Conservation (phyloP, 2,113 vertebrate species). For the Isurus oxyrinchus region DNA sequence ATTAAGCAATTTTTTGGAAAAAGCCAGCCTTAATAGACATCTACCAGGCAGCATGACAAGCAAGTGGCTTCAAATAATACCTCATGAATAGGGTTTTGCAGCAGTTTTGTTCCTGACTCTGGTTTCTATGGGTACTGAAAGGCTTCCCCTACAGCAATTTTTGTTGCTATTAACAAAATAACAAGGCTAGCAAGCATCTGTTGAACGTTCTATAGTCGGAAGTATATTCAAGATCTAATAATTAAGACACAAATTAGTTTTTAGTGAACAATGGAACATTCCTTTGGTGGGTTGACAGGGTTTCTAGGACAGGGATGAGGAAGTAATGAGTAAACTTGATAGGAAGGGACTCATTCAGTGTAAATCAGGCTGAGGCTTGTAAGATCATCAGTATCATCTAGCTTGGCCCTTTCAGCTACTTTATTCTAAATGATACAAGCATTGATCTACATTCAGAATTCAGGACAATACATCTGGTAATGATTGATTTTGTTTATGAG, state of each 20-base stretch:
- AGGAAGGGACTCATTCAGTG: neutral
- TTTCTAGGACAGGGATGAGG: neutral
- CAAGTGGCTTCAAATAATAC: neutral
- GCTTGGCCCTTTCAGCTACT: neutral
- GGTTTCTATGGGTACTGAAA: neutral
- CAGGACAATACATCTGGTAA: neutral
- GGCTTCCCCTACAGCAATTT: neutral
- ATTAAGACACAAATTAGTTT: neutral
- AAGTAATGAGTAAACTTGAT: neutral
- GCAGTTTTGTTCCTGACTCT: neutral
- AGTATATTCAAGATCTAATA: neutral
- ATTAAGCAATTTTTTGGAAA: neutral
- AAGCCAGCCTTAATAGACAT: neutral
- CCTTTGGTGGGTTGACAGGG: neutral
- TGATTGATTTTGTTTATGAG: neutral
- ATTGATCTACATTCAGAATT: neutral
- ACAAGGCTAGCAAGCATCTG: neutral
- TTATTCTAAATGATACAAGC: neutral
- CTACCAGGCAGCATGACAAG: neutral
- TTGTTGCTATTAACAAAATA: neutral
- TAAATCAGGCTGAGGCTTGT: neutral
- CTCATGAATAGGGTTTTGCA: neutral
- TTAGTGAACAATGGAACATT: slow-evolving; percentile 13
- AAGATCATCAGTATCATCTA: neutral
- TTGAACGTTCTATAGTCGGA: neutral